Evolutionary conservation across 2,797 vertebrate species (phyloP).

Genomic region (Erithacus rubecula): DNA sequence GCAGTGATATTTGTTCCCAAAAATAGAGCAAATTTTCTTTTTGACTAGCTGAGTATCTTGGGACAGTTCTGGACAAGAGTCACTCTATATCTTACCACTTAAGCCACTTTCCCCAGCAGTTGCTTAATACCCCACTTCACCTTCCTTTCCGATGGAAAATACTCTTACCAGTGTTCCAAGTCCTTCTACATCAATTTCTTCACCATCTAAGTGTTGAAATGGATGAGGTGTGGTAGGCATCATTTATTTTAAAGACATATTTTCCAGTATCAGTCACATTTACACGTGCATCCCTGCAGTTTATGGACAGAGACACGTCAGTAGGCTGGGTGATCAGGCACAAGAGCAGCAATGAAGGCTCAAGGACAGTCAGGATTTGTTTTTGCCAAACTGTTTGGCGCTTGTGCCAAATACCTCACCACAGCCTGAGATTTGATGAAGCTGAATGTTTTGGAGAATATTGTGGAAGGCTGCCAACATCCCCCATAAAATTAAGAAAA

Average conservation of each 20-base stretch:
- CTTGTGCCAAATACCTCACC: not conserved
- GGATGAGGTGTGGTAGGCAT: not conserved
- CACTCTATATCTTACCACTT: not conserved
- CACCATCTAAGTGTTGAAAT: not conserved
- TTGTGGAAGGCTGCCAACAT: not conserved
- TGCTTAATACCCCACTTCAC: not conserved
- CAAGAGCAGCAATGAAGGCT: not conserved
- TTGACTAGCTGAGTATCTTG: not conserved
- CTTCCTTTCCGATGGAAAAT: not conserved
- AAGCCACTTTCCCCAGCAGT: not conserved
- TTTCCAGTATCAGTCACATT: not conserved
- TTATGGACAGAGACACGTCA: fast-evolving
- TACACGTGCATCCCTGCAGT: not conserved
- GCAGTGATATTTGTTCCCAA: not conserved
- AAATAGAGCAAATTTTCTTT: not conserved
- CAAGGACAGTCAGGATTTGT: not conserved
- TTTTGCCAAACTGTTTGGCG: not conserved
- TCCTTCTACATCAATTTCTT: not conserved
- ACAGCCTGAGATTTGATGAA: not conserved
- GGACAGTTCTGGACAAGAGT: not conserved
- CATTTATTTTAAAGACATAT: not conserved
- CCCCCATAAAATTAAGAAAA: not conserved
- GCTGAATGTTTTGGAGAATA: not conserved
- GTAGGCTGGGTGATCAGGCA: not conserved
- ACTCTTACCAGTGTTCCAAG: not conserved